phyloP scores from a whole-genome alignment of 37 sponge, comb jelly and placozoan genomes.

The Oscarella lobularis region DNA sequence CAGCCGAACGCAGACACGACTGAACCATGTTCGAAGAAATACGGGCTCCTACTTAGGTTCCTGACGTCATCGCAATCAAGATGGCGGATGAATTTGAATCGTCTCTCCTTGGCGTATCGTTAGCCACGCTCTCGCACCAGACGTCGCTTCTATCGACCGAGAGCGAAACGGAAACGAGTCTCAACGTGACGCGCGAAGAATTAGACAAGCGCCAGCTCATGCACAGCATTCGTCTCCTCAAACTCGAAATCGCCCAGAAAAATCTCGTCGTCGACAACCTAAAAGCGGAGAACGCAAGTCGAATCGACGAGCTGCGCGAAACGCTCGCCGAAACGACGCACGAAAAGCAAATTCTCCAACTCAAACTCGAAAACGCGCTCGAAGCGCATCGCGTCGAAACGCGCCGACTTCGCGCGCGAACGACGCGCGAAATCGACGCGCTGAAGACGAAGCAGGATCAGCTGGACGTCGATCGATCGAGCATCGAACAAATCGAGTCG shows the following conservation, averaged over 20 bases:
- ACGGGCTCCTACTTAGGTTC: too few species aligned
- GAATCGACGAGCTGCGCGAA: constrained; percentile 55
- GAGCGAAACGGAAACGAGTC: neutral
- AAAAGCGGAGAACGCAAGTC: constrained; percentile 32
- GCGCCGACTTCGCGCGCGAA: constrained; percentile 3
- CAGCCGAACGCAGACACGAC: too few species aligned
- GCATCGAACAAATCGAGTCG: too few species aligned
- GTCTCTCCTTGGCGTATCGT: neutral
- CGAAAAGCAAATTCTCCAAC: constrained; percentile 34
- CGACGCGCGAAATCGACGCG: constrained; percentile 9
- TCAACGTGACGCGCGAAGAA: constrained; percentile 28
- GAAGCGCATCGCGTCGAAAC: constrained; percentile 15
- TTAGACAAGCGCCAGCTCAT: constrained; percentile 44
- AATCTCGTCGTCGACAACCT: constrained; percentile 40
- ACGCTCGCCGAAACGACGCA: constrained; percentile 40
- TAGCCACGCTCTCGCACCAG: neutral
- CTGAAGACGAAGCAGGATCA: neutral
- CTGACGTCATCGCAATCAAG: too few species aligned
- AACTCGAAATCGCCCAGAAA: constrained; percentile 73
- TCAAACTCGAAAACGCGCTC: constrained; percentile 11
- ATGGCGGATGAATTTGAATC: constrained; percentile 3
- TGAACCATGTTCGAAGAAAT: too few species aligned
- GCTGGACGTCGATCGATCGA: too few species aligned
- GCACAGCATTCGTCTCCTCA: constrained; percentile 57
- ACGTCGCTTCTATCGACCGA: neutral